These are phyloP conservation scores for Rhagoletis zephyria DNA, from an alignment of 1,140 invertebrate species.

Conservation along the genomic window DNA sequence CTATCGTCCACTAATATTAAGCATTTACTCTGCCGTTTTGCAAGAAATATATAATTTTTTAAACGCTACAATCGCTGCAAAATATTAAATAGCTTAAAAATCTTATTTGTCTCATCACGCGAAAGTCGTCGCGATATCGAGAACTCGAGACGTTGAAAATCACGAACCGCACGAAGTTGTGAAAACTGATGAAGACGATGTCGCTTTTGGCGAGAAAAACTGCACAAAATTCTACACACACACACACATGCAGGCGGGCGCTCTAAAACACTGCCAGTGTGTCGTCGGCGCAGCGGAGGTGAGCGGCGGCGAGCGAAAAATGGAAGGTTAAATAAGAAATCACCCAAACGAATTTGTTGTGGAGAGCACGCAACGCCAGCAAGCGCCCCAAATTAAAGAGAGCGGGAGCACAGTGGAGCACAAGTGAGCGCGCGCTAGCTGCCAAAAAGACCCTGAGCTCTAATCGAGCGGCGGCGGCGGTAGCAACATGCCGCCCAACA, in stretches of 20 bases:
- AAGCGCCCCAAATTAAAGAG: neutral
- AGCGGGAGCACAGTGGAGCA: neutral
- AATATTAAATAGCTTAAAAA: slow-evolving; percentile 30
- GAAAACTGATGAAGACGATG: slow-evolving; percentile 42
- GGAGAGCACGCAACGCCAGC: neutral
- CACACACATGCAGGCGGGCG: neutral
- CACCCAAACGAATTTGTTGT: slow-evolving; percentile 41
- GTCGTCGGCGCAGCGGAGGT: neutral
- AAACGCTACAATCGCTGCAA: neutral
- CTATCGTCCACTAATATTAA: neutral
- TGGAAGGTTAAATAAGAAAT: slow-evolving; percentile 31
- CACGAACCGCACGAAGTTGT: slow-evolving; percentile 48
- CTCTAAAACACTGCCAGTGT: neutral
- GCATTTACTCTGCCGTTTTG: neutral
- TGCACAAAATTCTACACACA: slow-evolving; percentile 31
- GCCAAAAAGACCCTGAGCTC: neutral
- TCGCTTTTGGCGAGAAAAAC: slow-evolving; percentile 32
- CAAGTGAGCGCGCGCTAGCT: neutral
- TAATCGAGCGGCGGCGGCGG: neutral
- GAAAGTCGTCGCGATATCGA: slow-evolving; percentile 7
- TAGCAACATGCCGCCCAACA: neutral
- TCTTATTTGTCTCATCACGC: slow-evolving; percentile 31
- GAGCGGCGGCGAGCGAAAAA: neutral
- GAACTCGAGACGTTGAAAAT: slow-evolving; percentile 50
- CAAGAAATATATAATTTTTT: slow-evolving; percentile 6